Evolutionary conservation across 2,113 vertebrate species (phyloP).

Genomic region (Dinomys branickii): DNA sequence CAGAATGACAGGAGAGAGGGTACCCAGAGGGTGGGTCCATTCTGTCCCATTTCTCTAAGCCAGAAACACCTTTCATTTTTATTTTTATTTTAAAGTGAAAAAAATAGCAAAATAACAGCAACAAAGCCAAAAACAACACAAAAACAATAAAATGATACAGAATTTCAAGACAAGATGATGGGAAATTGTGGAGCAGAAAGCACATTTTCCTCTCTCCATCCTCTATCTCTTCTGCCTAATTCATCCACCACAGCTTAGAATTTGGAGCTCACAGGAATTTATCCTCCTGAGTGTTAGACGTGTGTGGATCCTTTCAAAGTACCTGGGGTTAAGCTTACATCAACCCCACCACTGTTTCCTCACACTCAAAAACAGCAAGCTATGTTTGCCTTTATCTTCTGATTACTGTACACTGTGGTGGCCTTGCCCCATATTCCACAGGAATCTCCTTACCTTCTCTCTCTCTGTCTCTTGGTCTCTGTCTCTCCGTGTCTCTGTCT

Average conservation of each 20-base stretch:
- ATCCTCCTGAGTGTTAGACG: background rate
- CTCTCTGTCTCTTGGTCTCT: background rate
- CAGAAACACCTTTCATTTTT: background rate
- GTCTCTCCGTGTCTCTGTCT: too few species aligned
- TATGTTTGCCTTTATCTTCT: conserved; percentile 22
- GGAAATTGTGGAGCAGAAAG: too few species aligned
- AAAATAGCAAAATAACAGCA: too few species aligned
- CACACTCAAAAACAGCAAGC: background rate
- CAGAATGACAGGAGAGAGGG: too few species aligned
- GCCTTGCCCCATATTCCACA: background rate
- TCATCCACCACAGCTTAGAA: background rate
- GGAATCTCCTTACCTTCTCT: background rate
- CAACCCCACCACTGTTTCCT: background rate
- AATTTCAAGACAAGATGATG: too few species aligned
- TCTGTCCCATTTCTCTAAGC: background rate
- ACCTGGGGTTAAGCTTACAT: background rate
- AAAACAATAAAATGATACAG: too few species aligned
- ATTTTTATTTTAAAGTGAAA: too few species aligned
- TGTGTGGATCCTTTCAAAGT: background rate
- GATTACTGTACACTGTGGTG: background rate
- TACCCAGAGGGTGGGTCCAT: background rate
- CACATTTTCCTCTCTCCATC: too few species aligned
- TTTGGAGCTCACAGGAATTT: background rate
- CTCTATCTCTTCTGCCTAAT: background rate
- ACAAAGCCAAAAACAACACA: too few species aligned